phyloP scores from a whole-genome alignment of 2,797 vertebrate species.

The Euphonia xanthogaster region DNA sequence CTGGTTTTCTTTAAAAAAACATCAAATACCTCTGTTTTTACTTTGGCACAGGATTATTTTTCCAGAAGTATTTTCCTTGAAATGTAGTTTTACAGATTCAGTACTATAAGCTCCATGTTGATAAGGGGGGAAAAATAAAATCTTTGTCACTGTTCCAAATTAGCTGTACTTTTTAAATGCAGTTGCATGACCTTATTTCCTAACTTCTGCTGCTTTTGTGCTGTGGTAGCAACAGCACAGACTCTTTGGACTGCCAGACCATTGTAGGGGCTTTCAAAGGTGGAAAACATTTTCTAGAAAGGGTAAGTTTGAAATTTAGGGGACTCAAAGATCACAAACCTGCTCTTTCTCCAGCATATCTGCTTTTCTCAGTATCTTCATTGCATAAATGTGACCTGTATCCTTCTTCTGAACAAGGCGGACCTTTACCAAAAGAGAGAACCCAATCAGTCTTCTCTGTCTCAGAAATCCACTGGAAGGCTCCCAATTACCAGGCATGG shows the following conservation, averaged over 20 bases:
- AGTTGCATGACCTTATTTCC: background rate
- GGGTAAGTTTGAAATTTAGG: background rate
- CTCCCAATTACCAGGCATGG: background rate
- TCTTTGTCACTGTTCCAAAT: background rate
- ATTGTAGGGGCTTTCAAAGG: background rate
- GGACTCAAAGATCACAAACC: conserved; percentile 66
- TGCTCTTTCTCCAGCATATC: conserved; percentile 99
- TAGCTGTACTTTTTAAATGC: background rate
- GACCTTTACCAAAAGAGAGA: conserved; percentile 77
- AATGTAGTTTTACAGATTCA: background rate
- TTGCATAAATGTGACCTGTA: conserved; percentile 97
- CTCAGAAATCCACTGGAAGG: background rate
- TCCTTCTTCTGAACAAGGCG: conserved; percentile 98
- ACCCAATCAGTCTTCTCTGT: background rate
- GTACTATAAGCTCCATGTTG: background rate
- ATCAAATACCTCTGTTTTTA: background rate
- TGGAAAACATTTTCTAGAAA: background rate
- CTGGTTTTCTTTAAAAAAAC: background rate
- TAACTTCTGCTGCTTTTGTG: background rate
- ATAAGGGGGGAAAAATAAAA: background rate
- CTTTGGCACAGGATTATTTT: background rate
- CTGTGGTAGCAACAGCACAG: background rate
- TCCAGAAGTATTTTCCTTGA: background rate
- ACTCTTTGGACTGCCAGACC: background rate
- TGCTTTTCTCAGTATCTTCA: conserved; percentile 97